Evolutionary conservation across 2,113 vertebrate species (phyloP).

Genomic region (Arizona elegans): DNA sequence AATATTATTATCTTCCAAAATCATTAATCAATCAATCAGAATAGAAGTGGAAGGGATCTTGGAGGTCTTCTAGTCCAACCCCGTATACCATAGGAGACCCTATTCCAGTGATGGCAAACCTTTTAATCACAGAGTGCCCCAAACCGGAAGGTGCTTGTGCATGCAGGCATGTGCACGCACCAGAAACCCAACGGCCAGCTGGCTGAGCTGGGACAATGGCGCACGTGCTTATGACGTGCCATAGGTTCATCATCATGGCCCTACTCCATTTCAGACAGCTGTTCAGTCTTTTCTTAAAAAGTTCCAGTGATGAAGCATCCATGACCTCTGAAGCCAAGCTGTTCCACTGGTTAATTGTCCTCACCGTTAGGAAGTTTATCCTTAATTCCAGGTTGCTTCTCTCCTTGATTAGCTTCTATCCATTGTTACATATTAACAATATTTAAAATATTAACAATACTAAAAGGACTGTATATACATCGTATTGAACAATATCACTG

Average conservation of each 20-base stretch:
- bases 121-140: too few species aligned
- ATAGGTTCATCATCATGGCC: too few species aligned
- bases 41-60: neutral
- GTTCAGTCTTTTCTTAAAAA: neutral
- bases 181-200: too few species aligned
- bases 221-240: too few species aligned
- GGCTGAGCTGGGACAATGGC: too few species aligned
- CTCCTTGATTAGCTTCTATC: neutral
- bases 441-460: neutral
- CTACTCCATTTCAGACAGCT: neutral
- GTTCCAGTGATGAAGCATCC: neutral
- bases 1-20: neutral
- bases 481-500: neutral
- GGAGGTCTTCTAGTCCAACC: neutral
- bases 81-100: neutral
- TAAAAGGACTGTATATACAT: conserved; percentile 7
- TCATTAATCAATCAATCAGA: neutral
- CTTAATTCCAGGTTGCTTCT: neutral
- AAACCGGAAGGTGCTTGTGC: too few species aligned
- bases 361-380: neutral
- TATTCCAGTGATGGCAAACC: too few species aligned
- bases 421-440: neutral
- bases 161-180: too few species aligned
- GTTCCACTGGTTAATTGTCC: neutral
- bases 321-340: neutral